Evolutionary conservation across 2,888 invertebrate genomes (phyloP), one percentile per base, ranked within the genome.

Genomic region (Morpho deidamia): DNA sequence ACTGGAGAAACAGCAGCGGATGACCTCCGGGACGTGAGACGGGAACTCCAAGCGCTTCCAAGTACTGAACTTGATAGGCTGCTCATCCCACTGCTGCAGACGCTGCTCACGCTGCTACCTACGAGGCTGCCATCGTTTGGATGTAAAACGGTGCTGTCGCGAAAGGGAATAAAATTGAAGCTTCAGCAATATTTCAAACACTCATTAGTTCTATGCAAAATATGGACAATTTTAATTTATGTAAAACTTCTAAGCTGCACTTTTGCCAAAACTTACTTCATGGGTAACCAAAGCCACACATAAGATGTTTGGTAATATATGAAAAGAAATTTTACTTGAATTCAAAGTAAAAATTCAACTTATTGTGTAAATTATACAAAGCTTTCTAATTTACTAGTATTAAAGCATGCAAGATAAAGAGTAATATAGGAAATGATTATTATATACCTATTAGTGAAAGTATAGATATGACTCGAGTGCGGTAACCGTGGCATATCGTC

Each of bases 101-200:
- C 83, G 70, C 92, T 92, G 65, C 91, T 83, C 40, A 94, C 93
- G 59, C 91, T 91, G 53, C 93, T 94, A 53, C 94, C 94, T 44
- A 93, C 92, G 57, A 93, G 87, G 53, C 93, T 94, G 58, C 94
- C 94, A 78, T 97, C 97, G 76, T 96, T 96, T 0, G 97, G 97
- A 83, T 97, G 97, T 83, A 96, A 91, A 11, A 97, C 96, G 58
- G 94, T 95, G 74, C 97, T 95, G 75, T 57, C 54, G 68, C 62
- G 45, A 60, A 56, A 51, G 51, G 35, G 54, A 62, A 60, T 49
- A 51, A 53, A 53, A 54, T n/a, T 38, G 9, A 58, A 57, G 56
- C 59, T 48, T 56, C 55, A 62, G 58, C 58, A 39, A 60, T 57
- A 38, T 48, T 42, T 50, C 11, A 4, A 40, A 48, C 38, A 40